Evolutionary conservation across 2,113 vertebrate species (phyloP).

Genomic region (Oncorhynchus keta): DNA sequence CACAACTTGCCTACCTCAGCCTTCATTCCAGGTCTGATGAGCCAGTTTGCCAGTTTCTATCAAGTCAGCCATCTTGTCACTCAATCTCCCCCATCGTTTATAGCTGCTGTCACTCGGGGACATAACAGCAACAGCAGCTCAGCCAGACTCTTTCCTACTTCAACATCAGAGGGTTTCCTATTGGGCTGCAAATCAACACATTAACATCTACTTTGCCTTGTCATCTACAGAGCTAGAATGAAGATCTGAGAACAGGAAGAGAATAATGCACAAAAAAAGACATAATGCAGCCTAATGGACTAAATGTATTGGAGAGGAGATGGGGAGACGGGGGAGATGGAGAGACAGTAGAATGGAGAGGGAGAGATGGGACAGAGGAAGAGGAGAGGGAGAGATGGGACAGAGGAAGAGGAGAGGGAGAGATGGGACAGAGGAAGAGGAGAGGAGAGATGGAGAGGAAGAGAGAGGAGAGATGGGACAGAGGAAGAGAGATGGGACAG

Average conservation of each 20-base stretch:
- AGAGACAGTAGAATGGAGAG: too few relatives aligned
- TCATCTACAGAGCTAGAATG: background rate
- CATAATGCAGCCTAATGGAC: too few relatives aligned
- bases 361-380: too few relatives aligned
- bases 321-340: too few relatives aligned
- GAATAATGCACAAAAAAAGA: background rate
- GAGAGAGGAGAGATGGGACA: too few relatives aligned
- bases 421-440: too few relatives aligned
- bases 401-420: too few relatives aligned
- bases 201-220: background rate
- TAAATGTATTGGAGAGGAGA: too few relatives aligned
- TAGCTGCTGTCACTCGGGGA: constrained; percentile 64
- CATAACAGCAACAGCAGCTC: constrained; percentile 56
- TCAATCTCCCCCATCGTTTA: constrained; percentile 47
- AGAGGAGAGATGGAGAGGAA: too few relatives aligned
- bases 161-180: background rate
- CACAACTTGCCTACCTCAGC: constrained; percentile 29
- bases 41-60: constrained; percentile 54
- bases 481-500: too few relatives aligned
- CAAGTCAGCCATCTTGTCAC: constrained; percentile 66
- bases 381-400: too few relatives aligned
- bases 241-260: background rate
- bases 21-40: constrained; percentile 41
- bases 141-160: constrained; percentile 46
- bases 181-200: background rate